Evolutionary conservation across 2,113 vertebrate species (phyloP), one percentile per base, ranked within the genome.

Genomic region (Stomatorhinus ivindoensis): DNA sequence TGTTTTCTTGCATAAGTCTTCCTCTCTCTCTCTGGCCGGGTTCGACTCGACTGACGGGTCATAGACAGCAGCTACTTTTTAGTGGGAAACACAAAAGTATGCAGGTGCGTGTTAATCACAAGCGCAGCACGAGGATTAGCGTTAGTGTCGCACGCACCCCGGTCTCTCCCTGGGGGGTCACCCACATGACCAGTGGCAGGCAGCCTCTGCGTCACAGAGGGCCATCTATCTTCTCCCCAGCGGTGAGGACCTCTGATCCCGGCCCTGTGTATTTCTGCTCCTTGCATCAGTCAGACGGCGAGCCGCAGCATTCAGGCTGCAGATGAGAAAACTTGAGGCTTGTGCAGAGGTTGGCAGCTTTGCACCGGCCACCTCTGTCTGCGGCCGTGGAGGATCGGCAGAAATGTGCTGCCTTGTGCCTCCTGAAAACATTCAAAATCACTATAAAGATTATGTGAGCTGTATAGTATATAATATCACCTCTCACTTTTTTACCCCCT

Each of bases 391-490:
- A 13, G 27, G 0, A 4, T 7, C 47, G 9, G 69, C 48, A 27
- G 73, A 51, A 82, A 82, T 35, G 15, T 31, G 61, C 21, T 13
- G 31, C 35, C 13, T 35, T 19, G 19, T 50, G 8, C 47, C 46
- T 21, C 85, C n/a, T 39, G 27, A 31, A 86, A 86, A 86, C 48
- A 48, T 21, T 8, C 24, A 84, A 24, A 55, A 87, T 46, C 27
- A 10, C 73, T 17, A 47, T 21, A 86, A 88, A 89, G 82, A 94
- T 95, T 95, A 96, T 95, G 96, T 95, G 95, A 95, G 96, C 95
- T 93, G 95, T 91, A 96, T 94, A 95, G 95, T 93, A 95, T 95
- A 96, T 95, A 95, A 93, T 94, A 93, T 92, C 88, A 94, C 93
- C 93, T 93, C 87, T 87, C 61, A 31, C 58, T 89, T 47, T 82